Conservation (phyloP, 35 echinoderm and acorn worm genomes). For the Apostichopus parvimensis region DNA sequence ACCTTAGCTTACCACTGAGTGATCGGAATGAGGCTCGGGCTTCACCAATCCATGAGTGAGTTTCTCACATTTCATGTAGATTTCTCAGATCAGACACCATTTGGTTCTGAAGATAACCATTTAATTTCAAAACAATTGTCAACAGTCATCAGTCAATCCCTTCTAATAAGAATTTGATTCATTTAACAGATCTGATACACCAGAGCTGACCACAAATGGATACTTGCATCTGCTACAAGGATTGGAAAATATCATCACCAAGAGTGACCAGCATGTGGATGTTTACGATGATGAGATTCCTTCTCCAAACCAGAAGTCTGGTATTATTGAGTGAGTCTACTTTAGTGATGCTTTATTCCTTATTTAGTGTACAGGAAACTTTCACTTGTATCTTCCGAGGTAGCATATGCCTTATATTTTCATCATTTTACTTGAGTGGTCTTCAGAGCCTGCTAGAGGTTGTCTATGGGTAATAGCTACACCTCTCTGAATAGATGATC, state of each 20-base stretch:
- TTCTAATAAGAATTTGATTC: no score
- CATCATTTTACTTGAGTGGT: no score
- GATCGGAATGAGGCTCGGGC: not conserved
- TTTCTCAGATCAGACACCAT: no score
- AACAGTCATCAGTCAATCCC: no score
- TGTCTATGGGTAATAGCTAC: no score
- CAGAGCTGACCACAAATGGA: constrained; percentile 39
- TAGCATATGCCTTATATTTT: no score
- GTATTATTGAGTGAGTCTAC: constrained; percentile 10
- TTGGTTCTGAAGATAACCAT: no score
- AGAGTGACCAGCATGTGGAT: not conserved
- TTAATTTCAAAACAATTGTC: no score
- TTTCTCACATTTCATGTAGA: not conserved
- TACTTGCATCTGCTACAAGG: constrained; percentile 4
- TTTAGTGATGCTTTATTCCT: not conserved
- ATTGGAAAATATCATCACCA: constrained; percentile 8
- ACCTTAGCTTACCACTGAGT: constrained; percentile 12
- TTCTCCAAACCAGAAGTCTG: constrained; percentile 19
- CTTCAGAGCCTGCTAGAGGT: no score
- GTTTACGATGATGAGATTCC: not conserved
- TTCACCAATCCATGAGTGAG: not conserved
- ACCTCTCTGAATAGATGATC: no score
- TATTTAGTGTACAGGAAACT: no score
- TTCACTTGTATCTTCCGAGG: no score
- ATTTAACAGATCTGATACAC: not conserved